phyloP scores from a whole-genome alignment of 2,888 invertebrate species.

The Cartodere bifasciata region DNA sequence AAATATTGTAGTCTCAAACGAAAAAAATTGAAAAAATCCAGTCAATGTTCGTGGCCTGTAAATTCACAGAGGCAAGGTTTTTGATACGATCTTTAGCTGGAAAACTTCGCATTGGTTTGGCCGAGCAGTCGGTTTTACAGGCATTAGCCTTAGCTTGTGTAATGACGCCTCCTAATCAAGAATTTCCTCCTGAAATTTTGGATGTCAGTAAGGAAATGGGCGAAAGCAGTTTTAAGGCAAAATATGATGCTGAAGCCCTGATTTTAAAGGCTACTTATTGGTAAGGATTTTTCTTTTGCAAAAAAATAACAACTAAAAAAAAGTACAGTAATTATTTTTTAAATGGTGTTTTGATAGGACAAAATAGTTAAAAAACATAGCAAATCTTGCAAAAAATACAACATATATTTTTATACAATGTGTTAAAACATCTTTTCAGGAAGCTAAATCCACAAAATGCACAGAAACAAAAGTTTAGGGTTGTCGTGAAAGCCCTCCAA shows the following conservation, averaged over 20 bases:
- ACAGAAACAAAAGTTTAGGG: too few species aligned
- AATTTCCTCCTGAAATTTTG: constrained; percentile 46
- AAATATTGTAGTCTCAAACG: constrained; percentile 46
- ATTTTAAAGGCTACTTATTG: constrained; percentile 88
- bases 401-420: too few species aligned
- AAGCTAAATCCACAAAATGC: too few species aligned
- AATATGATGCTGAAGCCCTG: constrained; percentile 60
- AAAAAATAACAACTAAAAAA: too few species aligned
- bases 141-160: constrained; percentile 80
- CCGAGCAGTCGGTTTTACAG: constrained; percentile 88
- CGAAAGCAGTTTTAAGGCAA: constrained; percentile 57
- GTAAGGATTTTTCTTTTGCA: constrained; percentile 38
- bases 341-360: too few species aligned
- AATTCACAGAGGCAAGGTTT: constrained; percentile 76
- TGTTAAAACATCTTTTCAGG: too few species aligned
- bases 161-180: constrained; percentile 62
- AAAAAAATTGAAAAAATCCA: constrained; percentile 90
- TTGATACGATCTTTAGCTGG: constrained; percentile 84
- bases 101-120: constrained; percentile 90
- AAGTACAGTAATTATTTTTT: too few species aligned
- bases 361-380: too few species aligned
- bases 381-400: too few species aligned
- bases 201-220: constrained; percentile 50
- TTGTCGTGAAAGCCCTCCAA: too few species aligned
- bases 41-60: constrained; percentile 83